A percentile compares a stretch with the other conserved stretches of the same genome.
phyloP scores from a whole-genome alignment of 2,888 invertebrate species.

The Apotomis turbidana region DNA sequence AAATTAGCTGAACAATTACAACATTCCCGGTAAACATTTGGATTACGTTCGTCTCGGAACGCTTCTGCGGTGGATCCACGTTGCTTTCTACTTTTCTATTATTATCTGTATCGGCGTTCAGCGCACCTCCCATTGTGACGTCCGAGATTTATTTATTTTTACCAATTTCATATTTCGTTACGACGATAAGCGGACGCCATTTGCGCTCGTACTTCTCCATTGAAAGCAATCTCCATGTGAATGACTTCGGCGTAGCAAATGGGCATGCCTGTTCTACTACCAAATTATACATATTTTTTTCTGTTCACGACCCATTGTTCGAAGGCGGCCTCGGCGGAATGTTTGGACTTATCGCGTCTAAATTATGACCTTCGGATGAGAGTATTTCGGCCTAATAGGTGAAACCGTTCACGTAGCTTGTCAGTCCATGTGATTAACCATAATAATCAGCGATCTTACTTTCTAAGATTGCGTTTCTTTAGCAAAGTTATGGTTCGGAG shows the following conservation, averaged over 20 bases:
- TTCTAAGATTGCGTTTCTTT: slow-evolving; percentile 58
- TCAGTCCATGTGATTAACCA: slow-evolving; percentile 50
- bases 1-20: slow-evolving; percentile 33
- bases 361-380: slow-evolving; percentile 64
- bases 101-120: slow-evolving; percentile 50
- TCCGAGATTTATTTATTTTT: slow-evolving; percentile 55
- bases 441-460: slow-evolving; percentile 52
- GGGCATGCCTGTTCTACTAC: slow-evolving; percentile 41
- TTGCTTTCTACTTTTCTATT: slow-evolving; percentile 52
- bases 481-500: slow-evolving; percentile 48
- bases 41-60: slow-evolving; percentile 12
- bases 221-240: slow-evolving; percentile 51
- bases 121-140: slow-evolving; percentile 45
- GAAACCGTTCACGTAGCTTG: slow-evolving; percentile 56
- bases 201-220: slow-evolving; percentile 45
- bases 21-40: slow-evolving; percentile 23
- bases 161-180: slow-evolving; percentile 51
- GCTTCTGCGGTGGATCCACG: slow-evolving; percentile 16
- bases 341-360: slow-evolving; percentile 63
- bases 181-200: slow-evolving; percentile 45
- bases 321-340: slow-evolving; percentile 53
- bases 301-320: slow-evolving; percentile 66
- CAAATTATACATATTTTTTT: slow-evolving; percentile 68
- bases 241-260: slow-evolving; percentile 35
- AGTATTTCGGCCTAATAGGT: slow-evolving; percentile 59